Conservation (phyloP, 2,797 vertebrate genomes). For the Erethizon dorsatum region DNA sequence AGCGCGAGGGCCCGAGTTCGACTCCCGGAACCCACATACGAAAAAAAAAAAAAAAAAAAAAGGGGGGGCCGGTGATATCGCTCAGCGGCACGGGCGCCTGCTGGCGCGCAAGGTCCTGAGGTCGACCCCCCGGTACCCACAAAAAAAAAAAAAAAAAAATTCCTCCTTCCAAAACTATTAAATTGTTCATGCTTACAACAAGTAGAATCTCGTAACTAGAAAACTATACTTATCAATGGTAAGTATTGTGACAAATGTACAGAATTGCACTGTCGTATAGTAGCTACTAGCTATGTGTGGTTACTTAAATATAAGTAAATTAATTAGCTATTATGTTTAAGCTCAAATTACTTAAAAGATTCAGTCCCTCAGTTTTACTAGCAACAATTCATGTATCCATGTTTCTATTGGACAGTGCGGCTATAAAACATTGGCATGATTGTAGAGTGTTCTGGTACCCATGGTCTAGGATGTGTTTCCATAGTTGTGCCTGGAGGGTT, state of each 20-base stretch:
- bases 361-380: neutral
- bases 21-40: too few relatives aligned
- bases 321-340: constrained; percentile 53
- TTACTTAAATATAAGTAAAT: constrained; percentile 60
- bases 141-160: too few relatives aligned
- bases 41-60: too few relatives aligned
- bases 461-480: constrained; percentile 29
- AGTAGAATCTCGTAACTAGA: constrained; percentile 8
- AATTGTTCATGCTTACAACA: constrained; percentile 35
- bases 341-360: constrained; percentile 49
- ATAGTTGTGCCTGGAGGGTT: neutral
- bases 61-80: too few relatives aligned
- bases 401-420: neutral
- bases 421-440: neutral
- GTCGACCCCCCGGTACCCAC: too few relatives aligned
- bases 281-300: constrained; percentile 50
- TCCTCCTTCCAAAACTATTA: constrained; percentile 28
- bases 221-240: constrained; percentile 17
- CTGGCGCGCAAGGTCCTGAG: too few relatives aligned
- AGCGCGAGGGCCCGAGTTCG: too few relatives aligned
- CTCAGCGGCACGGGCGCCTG: too few relatives aligned
- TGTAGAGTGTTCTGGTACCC: constrained; percentile 1
- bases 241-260: constrained; percentile 9
- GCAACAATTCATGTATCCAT: neutral
- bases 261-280: constrained; percentile 22